phyloP scores from a whole-genome alignment of 2,888 invertebrate genomes.

The Augochlorella aurata region DNA sequence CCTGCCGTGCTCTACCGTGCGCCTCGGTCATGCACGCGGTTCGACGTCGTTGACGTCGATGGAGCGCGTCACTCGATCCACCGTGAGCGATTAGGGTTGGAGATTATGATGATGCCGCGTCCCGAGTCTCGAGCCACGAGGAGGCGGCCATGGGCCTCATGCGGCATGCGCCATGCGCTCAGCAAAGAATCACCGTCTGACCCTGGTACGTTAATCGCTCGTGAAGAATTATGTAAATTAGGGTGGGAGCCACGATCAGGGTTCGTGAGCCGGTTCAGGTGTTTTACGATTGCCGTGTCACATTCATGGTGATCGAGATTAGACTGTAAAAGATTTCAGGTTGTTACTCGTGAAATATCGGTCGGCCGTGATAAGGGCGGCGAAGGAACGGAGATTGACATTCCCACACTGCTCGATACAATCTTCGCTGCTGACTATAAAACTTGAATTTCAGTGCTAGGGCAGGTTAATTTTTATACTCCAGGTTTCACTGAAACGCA shows the following conservation, averaged over 20 bases:
- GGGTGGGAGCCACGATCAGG: background rate
- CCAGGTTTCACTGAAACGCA: too few relatives aligned
- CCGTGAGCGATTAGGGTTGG: constrained; percentile 51
- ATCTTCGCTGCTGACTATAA: background rate
- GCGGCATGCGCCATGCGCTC: background rate
- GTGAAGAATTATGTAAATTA: constrained; percentile 29
- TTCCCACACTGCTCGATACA: background rate
- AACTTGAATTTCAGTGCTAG: background rate
- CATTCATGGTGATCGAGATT: background rate
- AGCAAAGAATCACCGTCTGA: constrained; percentile 31
- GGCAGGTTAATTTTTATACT: background rate
- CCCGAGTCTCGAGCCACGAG: background rate
- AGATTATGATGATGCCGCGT: constrained; percentile 53
- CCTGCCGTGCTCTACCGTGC: background rate
- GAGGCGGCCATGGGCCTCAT: background rate
- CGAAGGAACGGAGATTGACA: constrained; percentile 42
- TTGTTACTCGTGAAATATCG: constrained; percentile 31
- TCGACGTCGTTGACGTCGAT: constrained; percentile 56
- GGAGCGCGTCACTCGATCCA: constrained; percentile 55
- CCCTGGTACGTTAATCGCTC: constrained; percentile 23
- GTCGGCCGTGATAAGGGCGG: constrained; percentile 24
- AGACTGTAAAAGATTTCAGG: constrained; percentile 13
- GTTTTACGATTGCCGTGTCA: background rate
- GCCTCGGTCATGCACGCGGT: constrained; percentile 54
- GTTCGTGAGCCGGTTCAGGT: constrained; percentile 14